Evolutionary conservation across 2,113 vertebrate genomes (phyloP).

Genomic region (Chionomys nivalis): DNA sequence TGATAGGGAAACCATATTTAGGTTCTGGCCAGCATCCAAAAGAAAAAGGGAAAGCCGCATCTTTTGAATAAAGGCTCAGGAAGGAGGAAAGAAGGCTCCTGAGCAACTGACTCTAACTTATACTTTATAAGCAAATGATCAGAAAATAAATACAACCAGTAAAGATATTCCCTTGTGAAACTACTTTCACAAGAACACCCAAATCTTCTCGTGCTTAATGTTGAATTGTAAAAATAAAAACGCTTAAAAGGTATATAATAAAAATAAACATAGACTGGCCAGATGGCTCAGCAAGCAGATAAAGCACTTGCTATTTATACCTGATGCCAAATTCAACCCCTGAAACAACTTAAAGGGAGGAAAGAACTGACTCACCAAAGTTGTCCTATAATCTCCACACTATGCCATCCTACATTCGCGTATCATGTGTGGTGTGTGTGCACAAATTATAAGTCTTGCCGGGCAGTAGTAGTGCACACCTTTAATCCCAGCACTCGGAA

Average conservation of each 20-base stretch:
- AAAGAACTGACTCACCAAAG: background rate
- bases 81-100: too few species aligned
- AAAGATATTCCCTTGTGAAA: background rate
- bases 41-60: background rate
- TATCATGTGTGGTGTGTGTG: background rate
- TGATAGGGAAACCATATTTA: background rate
- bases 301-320: background rate
- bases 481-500: too few species aligned
- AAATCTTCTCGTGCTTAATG: background rate
- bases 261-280: background rate
- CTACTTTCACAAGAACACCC: background rate
- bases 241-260: background rate
- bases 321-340: background rate
- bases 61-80: background rate
- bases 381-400: background rate
- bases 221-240: constrained; percentile 1
- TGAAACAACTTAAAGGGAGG: background rate
- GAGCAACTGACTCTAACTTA: background rate
- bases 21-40: background rate
- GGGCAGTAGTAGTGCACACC: too few species aligned
- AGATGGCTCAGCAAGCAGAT: background rate
- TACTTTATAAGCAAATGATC: constrained; percentile 42
- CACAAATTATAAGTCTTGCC: background rate
- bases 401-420: background rate
- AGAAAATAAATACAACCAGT: background rate